Evolutionary conservation across 2,888 invertebrate species (phyloP).

Genomic region (Spilosoma lubricipeda): DNA sequence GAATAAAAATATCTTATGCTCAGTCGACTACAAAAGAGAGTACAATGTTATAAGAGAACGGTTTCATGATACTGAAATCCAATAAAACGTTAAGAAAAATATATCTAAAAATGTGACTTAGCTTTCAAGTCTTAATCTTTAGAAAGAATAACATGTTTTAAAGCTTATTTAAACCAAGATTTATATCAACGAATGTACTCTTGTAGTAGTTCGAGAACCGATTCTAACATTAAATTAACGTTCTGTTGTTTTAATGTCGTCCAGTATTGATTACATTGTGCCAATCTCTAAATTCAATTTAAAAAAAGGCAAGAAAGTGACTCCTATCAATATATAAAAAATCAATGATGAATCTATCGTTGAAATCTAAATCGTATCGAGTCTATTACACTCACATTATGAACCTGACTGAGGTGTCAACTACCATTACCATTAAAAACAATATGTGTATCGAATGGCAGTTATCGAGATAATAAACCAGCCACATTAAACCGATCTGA

Average conservation of each 20-base stretch:
- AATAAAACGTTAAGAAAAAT: neutral
- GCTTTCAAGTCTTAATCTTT: neutral
- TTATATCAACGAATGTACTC: no score
- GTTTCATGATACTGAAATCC: conserved; percentile 6
- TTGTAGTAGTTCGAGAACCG: no score
- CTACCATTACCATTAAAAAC: conserved; percentile 45
- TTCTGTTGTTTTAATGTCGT: no score
- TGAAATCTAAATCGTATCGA: neutral
- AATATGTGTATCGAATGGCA: conserved; percentile 59
- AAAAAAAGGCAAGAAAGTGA: no score
- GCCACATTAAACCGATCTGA: conserved; percentile 56
- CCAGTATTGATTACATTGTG: no score
- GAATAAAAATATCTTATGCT: conserved; percentile 25
- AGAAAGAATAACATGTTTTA: neutral
- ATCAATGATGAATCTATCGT: neutral
- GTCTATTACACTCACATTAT: neutral
- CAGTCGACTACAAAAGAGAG: conserved; percentile 16
- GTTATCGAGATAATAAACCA: conserved; percentile 61
- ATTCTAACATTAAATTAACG: no score
- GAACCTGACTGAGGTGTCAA: neutral
- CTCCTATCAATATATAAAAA: neutral
- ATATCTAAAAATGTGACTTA: neutral
- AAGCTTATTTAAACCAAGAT: neutral
- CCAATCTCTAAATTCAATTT: no score
- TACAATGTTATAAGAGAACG: conserved; percentile 11